These are phyloP conservation scores for Dallia pectoralis DNA, from an alignment of 2,797 vertebrate genomes.

Conservation along the genomic window DNA sequence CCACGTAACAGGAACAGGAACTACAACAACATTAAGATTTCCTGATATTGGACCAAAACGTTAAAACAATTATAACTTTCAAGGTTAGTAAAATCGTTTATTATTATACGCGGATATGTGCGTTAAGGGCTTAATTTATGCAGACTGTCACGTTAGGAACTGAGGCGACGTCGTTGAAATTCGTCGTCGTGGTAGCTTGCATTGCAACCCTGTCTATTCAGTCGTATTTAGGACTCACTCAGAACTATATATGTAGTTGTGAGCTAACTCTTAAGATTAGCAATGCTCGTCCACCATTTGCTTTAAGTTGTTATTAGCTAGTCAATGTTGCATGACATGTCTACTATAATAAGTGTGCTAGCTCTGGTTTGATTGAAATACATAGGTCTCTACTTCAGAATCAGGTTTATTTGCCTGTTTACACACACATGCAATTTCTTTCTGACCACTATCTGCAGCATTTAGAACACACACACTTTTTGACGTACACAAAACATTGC, in stretches of 20 bases:
- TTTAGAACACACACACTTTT: too few species aligned
- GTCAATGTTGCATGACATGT: not conserved
- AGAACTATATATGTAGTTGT: not conserved
- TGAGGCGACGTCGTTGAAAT: not conserved
- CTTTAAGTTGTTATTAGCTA: not conserved
- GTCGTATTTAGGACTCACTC: not conserved
- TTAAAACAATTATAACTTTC: not conserved
- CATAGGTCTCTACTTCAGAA: too few species aligned
- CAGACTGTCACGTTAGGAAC: not conserved
- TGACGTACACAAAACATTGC: too few species aligned
- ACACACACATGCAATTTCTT: too few species aligned
- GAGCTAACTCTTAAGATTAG: not conserved
- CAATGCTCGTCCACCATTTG: constrained; percentile 1
- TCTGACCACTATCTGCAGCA: too few species aligned
- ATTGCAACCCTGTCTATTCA: not conserved
- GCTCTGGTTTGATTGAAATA: too few species aligned
- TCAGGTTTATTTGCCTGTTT: too few species aligned
- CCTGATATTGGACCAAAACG: not conserved
- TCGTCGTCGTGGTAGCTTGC: not conserved
- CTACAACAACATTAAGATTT: not conserved
- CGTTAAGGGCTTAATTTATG: not conserved
- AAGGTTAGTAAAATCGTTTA: not conserved
- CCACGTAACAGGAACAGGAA: not conserved
- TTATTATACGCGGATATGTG: not conserved
- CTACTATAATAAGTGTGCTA: too few species aligned